Evolutionary conservation across 2,888 invertebrate genomes (phyloP).

Genomic region (Agrenia bidenticulata): DNA sequence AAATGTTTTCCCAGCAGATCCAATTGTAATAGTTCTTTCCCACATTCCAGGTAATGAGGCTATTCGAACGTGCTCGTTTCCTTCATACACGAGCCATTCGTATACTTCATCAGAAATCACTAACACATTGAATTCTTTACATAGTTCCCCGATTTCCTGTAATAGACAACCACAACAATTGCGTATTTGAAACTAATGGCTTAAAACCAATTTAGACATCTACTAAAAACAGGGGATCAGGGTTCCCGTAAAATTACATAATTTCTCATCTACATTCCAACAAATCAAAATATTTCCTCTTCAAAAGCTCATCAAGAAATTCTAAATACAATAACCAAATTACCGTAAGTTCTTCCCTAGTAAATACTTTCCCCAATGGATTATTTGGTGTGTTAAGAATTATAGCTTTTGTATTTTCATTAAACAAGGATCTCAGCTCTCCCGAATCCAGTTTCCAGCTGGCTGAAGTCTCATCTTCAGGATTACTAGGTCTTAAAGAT

Average conservation of each 20-base stretch:
- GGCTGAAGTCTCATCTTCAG: slow-evolving; percentile 64
- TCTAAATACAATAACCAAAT: neutral
- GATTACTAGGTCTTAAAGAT: slow-evolving; percentile 68
- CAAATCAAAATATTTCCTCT: too few relatives aligned
- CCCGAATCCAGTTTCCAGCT: slow-evolving; percentile 86
- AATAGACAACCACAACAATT: slow-evolving; percentile 2
- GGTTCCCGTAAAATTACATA: too few relatives aligned
- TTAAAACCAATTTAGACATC: too few relatives aligned
- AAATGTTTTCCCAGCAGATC: slow-evolving; percentile 63
- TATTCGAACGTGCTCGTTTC: slow-evolving; percentile 81
- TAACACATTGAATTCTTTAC: slow-evolving; percentile 87
- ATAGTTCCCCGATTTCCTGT: slow-evolving; percentile 79
- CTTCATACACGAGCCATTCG: slow-evolving; percentile 91
- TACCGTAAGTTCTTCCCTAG: slow-evolving; percentile 61
- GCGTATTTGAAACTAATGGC: neutral
- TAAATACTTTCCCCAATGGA: slow-evolving; percentile 90
- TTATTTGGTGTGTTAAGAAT: slow-evolving; percentile 98
- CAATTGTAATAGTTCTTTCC: slow-evolving; percentile 64
- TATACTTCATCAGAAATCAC: slow-evolving; percentile 87
- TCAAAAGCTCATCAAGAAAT: neutral
- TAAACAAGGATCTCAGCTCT: slow-evolving; percentile 79
- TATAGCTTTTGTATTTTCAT: slow-evolving; percentile 84
- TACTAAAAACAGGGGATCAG: too few relatives aligned
- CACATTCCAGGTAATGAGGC: slow-evolving; percentile 62
- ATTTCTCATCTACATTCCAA: too few relatives aligned